phyloP scores from a whole-genome alignment of 2,797 vertebrate species.

The Ataeniobius toweri region DNA sequence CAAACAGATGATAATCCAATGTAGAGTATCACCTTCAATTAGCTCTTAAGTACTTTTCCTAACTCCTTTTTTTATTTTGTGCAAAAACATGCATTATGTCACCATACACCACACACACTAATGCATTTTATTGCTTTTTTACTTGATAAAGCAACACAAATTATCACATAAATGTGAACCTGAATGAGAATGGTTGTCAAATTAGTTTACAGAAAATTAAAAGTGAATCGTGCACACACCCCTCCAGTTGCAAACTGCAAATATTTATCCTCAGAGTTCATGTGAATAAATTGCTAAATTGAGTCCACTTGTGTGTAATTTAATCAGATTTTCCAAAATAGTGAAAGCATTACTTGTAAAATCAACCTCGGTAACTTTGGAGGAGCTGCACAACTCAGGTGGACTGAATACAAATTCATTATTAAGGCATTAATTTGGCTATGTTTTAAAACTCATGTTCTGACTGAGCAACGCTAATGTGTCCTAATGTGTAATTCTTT shows the following conservation, averaged over 20 bases:
- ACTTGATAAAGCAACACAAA: no score
- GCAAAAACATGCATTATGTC: no score
- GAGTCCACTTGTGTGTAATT: background rate
- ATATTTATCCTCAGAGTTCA: conserved; percentile 39
- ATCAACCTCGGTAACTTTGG: no score
- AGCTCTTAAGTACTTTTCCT: background rate
- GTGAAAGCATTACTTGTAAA: background rate
- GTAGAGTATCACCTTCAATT: background rate
- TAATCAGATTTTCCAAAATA: background rate
- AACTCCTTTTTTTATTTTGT: no score
- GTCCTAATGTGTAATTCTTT: conserved; percentile 37
- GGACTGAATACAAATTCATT: no score
- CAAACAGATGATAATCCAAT: background rate
- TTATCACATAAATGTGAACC: background rate
- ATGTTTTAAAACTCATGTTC: no score
- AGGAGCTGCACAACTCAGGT: no score
- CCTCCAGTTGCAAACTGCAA: background rate
- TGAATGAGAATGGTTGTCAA: background rate
- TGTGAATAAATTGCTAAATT: conserved; percentile 9
- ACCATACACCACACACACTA: no score
- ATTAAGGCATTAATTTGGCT: no score
- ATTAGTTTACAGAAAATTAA: background rate
- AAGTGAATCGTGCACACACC: background rate
- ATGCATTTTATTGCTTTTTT: no score
- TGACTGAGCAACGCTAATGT: conserved; percentile 41